Evolutionary conservation across 1,140 invertebrate genomes (phyloP), one percentile per base, ranked within the genome.

Genomic region (Calephelis virginiensis): DNA sequence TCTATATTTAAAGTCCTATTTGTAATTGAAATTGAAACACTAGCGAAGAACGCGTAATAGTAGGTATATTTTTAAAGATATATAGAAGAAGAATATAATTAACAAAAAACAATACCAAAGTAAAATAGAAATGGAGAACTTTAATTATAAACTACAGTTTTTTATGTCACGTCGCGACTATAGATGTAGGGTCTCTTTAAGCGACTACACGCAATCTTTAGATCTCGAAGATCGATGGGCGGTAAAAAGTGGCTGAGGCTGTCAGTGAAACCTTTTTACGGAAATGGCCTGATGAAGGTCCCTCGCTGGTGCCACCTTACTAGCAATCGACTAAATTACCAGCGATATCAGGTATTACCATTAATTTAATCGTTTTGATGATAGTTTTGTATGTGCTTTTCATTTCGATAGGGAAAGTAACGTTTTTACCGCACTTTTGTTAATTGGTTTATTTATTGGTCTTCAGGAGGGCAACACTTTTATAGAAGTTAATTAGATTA

Each of bases 201-300:
- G 53, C 37, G 28, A 59, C 53, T 59, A 28, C 53, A 59, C 53
- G 53, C 28, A 59, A 59, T 59, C 53, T 14, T 12, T 59, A 59
- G 53, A 59, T 59, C 53, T 59, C 11, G 53, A 59, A 59, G 53
- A 59, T 59, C 53, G 53, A 59, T 59, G 53, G 53, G 17, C 53
- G 37, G 53, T 59, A 43, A 59, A 59, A 59, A 59, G 53, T 59
- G 53, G 53, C 38, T 59, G 17, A 59, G 28, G 17, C 53, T 59
- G 53, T 59, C 53, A 59, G 53, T 59, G 53, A 59, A 59, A 59
- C 53, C 53, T 59, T 59, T 59, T 59, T 59, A 59, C 53, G 53
- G 53, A 59, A 59, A 59, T 59, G 53, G 53, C 17, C 53, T 56
- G 53, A 17, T 28, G 17, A 11, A 28, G 17, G 53, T 17, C 14